Evolutionary conservation across 2,888 invertebrate species (phyloP).

Genomic region (Tiphia femorata): DNA sequence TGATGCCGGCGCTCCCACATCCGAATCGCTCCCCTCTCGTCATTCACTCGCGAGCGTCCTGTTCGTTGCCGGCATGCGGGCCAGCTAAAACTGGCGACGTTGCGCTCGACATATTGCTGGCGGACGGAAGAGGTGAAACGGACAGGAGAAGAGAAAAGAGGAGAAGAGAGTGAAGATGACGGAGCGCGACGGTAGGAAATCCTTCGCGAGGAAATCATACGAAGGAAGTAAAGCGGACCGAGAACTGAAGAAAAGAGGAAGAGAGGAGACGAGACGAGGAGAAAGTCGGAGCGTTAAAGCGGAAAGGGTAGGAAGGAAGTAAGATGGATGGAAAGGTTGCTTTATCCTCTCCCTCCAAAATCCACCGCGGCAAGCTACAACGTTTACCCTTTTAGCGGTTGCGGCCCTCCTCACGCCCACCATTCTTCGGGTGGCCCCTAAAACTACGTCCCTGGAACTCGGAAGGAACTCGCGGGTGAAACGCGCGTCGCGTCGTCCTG

Average conservation of each 20-base stretch:
- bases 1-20: slow-evolving; percentile 29
- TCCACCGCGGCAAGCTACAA: slow-evolving; percentile 40
- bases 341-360: slow-evolving; percentile 42
- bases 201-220: too few relatives aligned
- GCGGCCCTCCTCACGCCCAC: slow-evolving; percentile 28
- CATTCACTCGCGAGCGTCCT: too few relatives aligned
- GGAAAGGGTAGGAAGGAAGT: too few relatives aligned
- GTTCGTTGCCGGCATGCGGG: too few relatives aligned
- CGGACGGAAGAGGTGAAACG: too few relatives aligned
- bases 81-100: too few relatives aligned
- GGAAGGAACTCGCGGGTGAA: slow-evolving; percentile 14
- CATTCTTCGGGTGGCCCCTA: slow-evolving; percentile 36
- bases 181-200: neutral
- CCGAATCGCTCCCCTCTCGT: too few relatives aligned
- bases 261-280: slow-evolving; percentile 3
- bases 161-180: too few relatives aligned
- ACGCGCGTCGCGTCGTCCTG: slow-evolving; percentile 2
- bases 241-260: slow-evolving; percentile 20
- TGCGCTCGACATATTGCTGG: too few relatives aligned
- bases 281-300: too few relatives aligned
- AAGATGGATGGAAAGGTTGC: slow-evolving; percentile 50
- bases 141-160: too few relatives aligned
- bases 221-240: too few relatives aligned
- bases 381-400: slow-evolving; percentile 52
- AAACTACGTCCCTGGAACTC: slow-evolving; percentile 26